Evolutionary conservation across 2,113 vertebrate species (phyloP).

Genomic region (Gallinago paraguaiae): DNA sequence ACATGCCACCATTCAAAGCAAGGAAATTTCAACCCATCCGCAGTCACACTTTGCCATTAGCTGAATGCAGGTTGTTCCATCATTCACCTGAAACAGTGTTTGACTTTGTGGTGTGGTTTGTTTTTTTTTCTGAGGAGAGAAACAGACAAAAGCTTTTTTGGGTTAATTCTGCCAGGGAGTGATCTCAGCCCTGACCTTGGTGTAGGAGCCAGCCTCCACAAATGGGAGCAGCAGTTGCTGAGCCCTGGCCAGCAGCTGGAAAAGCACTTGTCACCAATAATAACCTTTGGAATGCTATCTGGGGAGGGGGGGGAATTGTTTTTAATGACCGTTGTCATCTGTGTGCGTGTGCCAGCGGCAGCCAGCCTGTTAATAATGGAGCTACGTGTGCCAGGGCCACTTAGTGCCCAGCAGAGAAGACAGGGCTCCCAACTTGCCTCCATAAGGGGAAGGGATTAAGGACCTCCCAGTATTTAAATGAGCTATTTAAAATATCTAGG

Average conservation of each 20-base stretch:
- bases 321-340: not conserved
- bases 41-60: not conserved
- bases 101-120: too few relatives aligned
- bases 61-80: not conserved
- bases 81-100: not conserved
- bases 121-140: not conserved
- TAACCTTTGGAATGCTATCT: not conserved
- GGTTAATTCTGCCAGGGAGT: not conserved
- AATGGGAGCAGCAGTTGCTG: not conserved
- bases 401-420: not conserved
- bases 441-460: too few relatives aligned
- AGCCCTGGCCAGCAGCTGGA: not conserved
- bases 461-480: not conserved
- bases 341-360: not conserved
- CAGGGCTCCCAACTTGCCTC: not conserved
- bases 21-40: not conserved
- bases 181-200: not conserved
- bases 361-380: not conserved
- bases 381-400: not conserved
- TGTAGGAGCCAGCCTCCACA: not conserved
- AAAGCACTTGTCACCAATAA: not conserved
- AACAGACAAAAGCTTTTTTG: not conserved
- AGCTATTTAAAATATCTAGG: not conserved
- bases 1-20: not conserved
- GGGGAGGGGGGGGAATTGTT: not conserved